Evolutionary conservation across 2,888 invertebrate genomes (phyloP).

Genomic region (Calephelis perditalis): DNA sequence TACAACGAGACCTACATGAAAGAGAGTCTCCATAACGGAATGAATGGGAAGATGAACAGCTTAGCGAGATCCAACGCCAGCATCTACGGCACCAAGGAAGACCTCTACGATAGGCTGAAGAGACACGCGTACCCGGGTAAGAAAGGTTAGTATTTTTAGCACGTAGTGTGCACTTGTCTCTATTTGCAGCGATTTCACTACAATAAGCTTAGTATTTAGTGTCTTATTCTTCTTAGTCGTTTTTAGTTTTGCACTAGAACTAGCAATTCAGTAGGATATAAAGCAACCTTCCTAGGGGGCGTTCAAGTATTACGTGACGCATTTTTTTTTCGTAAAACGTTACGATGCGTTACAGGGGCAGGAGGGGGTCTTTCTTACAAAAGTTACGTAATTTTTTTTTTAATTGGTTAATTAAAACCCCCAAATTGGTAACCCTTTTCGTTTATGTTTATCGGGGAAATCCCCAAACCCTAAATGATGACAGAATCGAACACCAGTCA

Average conservation of each 20-base stretch:
- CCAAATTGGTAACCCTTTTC: too few species aligned
- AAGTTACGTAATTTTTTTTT: too few species aligned
- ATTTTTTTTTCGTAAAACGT: too few species aligned
- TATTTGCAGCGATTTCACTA: constrained; percentile 43
- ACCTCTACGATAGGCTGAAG: constrained; percentile 95
- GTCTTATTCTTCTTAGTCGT: constrained; percentile 2
- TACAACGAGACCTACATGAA: constrained; percentile 98
- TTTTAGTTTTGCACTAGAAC: constrained; percentile 13
- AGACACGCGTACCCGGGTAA: constrained; percentile 95
- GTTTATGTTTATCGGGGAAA: too few species aligned
- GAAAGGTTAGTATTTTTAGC: constrained; percentile 86
- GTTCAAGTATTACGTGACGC: too few species aligned
- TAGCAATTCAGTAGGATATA: not conserved
- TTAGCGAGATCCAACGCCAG: constrained; percentile 95
- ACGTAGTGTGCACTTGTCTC: constrained; percentile 57
- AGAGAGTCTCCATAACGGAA: constrained; percentile 91
- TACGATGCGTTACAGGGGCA: too few species aligned
- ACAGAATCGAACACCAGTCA: too few species aligned
- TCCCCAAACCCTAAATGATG: too few species aligned
- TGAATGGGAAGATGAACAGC: constrained; percentile 93
- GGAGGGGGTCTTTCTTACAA: too few species aligned
- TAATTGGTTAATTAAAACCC: too few species aligned
- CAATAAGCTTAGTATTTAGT: constrained; percentile 24
- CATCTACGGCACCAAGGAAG: constrained; percentile 96
- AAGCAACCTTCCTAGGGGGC: too few species aligned